Evolutionary conservation across 2,113 vertebrate genomes (phyloP), one percentile per base, ranked within the genome.

Genomic region (Poeciliopsis occidentalis): DNA sequence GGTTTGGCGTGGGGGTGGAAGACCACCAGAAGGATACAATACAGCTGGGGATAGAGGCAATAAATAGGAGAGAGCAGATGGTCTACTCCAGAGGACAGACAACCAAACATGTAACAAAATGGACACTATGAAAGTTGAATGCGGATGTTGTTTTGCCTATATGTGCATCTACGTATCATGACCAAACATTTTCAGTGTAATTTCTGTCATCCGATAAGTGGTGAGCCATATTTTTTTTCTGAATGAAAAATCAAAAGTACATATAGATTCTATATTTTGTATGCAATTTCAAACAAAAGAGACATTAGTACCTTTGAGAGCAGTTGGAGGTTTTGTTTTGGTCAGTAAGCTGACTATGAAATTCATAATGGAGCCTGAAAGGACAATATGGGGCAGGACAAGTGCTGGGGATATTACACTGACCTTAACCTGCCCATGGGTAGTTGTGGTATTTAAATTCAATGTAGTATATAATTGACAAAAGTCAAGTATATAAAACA

Each of bases 41-140:
- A 89, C 92, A 90, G 93, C 90, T 91, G 91, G 93, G 92, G 90
- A 92, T 89, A 92, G 85, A 90, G 75, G 91, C 83, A 91, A 87
- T 90, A 92, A 92, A 93, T 90, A 91, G 85, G 85, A 93, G 83
- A 75, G 83, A 93, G 90, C 94, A 95, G 94, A 94, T 95, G 94
- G 93, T 92, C 85, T 75, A 76, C 87, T 92, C 87, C 76, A 89
- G 89, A 93, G 91, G 89, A 92, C 91, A 80, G 79, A 84, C 80
- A 91, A 80, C 85, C 85, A 81, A 82, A 87, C 41, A 80, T 67
- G 75, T 76, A 87, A 88, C 89, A 93, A 88, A 94, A 88, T 91
- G 90, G 89, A 92, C 90, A 92, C 78, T 60, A 78, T 47, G 24
- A 80, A 89, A 83, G 81, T 84, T 83, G 64, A 41, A 84, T 76